Percentiles rank a stretch among this genome's conserved stretches.
phyloP scores from a whole-genome alignment of 2,888 invertebrate genomes.

The Deroplatys truncata region DNA sequence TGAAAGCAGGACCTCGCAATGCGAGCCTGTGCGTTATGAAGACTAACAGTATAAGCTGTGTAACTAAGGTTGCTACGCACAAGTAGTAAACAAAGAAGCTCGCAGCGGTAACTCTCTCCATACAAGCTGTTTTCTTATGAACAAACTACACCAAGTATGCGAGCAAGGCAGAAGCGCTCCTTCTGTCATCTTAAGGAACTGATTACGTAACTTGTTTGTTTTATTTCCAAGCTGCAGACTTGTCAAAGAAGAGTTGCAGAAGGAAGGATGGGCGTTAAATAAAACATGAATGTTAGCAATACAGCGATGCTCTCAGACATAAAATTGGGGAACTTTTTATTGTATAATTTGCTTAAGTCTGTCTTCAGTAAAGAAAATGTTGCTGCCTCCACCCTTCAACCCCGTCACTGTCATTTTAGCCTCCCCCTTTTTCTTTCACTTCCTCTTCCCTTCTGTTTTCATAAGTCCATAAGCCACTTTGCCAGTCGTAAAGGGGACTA shows the following conservation, averaged over 20 bases:
- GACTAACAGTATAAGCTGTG: too few relatives aligned
- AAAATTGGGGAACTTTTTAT: background rate
- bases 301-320: background rate
- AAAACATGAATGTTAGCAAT: background rate
- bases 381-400: background rate
- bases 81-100: too few relatives aligned
- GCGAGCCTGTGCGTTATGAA: too few relatives aligned
- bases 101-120: too few relatives aligned
- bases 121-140: too few relatives aligned
- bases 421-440: background rate
- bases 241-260: background rate
- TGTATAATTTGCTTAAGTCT: background rate
- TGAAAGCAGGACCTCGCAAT: too few relatives aligned
- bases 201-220: background rate
- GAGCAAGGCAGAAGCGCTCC: background rate
- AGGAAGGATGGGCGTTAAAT: background rate
- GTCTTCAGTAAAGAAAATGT: background rate
- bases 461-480: background rate
- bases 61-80: too few relatives aligned
- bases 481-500: background rate
- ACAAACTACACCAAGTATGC: too few relatives aligned
- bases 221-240: background rate
- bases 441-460: background rate
- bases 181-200: slow-evolving; percentile 1
- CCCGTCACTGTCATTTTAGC: background rate